A percentile compares a stretch with the other conserved stretches of the same genome.
Evolutionary conservation across 2,888 invertebrate genomes (phyloP).

Genomic region (Lacanobia oleracea): DNA sequence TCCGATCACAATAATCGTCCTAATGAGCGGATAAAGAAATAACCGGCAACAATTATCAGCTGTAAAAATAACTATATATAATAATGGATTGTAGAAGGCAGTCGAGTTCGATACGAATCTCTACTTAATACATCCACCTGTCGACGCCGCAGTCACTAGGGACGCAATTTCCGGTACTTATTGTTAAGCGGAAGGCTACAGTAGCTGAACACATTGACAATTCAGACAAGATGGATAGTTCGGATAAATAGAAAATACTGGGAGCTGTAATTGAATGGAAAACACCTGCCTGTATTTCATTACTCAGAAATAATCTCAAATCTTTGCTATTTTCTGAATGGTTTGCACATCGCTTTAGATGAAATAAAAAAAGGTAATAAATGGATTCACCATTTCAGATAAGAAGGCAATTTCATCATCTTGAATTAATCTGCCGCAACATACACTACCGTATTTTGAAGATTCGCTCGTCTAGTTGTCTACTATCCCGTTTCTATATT

Average conservation of each 20-base stretch:
- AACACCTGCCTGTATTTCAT: slow-evolving; percentile 40
- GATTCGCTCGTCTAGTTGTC: background rate
- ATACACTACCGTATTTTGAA: background rate
- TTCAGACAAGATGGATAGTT: slow-evolving; percentile 62
- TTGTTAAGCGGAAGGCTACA: slow-evolving; percentile 60
- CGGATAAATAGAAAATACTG: slow-evolving; percentile 56
- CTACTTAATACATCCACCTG: slow-evolving; percentile 56
- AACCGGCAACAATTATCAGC: slow-evolving; percentile 17
- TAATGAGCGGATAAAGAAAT: slow-evolving; percentile 30
- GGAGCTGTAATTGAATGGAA: slow-evolving; percentile 36
- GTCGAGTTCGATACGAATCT: slow-evolving; percentile 55
- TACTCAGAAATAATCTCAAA: slow-evolving; percentile 33
- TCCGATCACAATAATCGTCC: slow-evolving; percentile 28
- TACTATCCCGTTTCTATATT: background rate
- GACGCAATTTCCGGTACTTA: slow-evolving; percentile 65
- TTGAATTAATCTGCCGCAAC: background rate
- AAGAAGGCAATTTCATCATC: background rate
- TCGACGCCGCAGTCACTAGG: slow-evolving; percentile 57
- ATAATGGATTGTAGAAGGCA: slow-evolving; percentile 44
- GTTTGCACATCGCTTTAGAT: slow-evolving; percentile 10
- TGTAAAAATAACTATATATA: slow-evolving; percentile 32
- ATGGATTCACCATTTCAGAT: background rate
- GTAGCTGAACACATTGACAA: slow-evolving; percentile 56
- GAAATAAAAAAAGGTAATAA: background rate
- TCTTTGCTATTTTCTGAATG: slow-evolving; percentile 16